Percentiles rank a stretch among this genome's conserved stretches.
These are phyloP conservation scores for Meandrina meandrites DNA, from an alignment of 92 coral and sea anemone genomes.

Conservation along the genomic window DNA sequence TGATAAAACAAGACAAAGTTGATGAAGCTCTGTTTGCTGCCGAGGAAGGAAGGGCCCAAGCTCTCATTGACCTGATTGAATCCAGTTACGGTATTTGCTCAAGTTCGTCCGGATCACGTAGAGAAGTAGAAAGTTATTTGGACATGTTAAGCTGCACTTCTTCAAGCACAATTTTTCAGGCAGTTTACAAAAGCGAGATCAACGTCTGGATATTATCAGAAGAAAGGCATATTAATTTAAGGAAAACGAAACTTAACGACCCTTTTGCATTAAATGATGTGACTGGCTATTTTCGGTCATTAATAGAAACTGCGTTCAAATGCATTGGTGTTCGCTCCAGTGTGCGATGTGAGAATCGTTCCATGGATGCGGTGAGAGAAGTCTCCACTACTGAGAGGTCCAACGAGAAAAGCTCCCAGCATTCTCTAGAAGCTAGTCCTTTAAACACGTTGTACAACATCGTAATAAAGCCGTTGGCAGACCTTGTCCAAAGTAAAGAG, in stretches of 20 bases:
- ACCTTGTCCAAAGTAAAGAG: conserved; percentile 1
- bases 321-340: not conserved
- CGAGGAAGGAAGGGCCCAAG: conserved; percentile 5
- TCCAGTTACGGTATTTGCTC: not conserved
- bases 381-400: not conserved
- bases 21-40: not conserved
- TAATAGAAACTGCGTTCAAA: not conserved
- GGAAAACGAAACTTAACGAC: no score
- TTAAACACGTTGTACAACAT: not conserved
- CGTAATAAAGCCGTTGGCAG: conserved; percentile 6
- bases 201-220: not conserved
- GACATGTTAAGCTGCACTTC: no score
- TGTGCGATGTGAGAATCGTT: not conserved
- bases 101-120: not conserved
- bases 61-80: not conserved
- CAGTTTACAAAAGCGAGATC: not conserved
- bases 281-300: not conserved
- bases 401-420: not conserved
- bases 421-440: not conserved
- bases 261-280: not conserved
- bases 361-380: not conserved
- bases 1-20: not conserved
- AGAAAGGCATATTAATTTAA: not conserved
- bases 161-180: not conserved
- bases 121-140: not conserved